Conservation (phyloP, 2,888 invertebrate species). For the Erpobdella octoculata region DNA sequence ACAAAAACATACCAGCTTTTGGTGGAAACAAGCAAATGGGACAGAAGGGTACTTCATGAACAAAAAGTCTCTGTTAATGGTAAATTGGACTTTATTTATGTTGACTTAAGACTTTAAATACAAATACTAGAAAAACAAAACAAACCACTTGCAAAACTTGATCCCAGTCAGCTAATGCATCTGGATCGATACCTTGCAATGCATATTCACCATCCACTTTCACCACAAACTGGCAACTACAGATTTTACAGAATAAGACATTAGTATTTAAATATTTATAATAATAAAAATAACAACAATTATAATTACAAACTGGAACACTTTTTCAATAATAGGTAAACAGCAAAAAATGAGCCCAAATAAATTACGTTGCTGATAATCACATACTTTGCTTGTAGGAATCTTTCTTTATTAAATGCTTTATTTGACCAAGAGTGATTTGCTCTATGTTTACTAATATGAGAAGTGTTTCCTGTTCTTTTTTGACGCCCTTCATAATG, state of each 20-base stretch:
- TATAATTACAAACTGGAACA: no score
- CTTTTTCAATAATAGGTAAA: no score
- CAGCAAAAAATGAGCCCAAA: no score
- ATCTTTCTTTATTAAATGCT: slow-evolving; percentile 84
- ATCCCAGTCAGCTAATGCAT: slow-evolving; percentile 82
- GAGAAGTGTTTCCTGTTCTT: no score
- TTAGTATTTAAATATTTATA: no score
- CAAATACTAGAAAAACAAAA: background rate
- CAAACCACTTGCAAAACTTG: slow-evolving; percentile 80
- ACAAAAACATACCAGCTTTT: slow-evolving; percentile 41
- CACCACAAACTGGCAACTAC: slow-evolving; percentile 89
- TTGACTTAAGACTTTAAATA: background rate
- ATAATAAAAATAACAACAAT: no score
- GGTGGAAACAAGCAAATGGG: slow-evolving; percentile 86
- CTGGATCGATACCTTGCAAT: slow-evolving; percentile 72
- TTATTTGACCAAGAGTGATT: slow-evolving; percentile 5
- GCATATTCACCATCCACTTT: slow-evolving; percentile 71
- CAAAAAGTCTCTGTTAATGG: slow-evolving; percentile 42
- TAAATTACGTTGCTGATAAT: no score
- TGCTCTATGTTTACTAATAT: no score
- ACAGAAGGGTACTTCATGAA: slow-evolving; percentile 60
- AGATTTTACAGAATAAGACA: no score
- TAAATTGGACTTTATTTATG: no score
- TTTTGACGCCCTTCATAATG: no score
- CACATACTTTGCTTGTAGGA: slow-evolving; percentile 81